Conservation (phyloP, 2,113 vertebrate species). For the Crotalus viridis region DNA sequence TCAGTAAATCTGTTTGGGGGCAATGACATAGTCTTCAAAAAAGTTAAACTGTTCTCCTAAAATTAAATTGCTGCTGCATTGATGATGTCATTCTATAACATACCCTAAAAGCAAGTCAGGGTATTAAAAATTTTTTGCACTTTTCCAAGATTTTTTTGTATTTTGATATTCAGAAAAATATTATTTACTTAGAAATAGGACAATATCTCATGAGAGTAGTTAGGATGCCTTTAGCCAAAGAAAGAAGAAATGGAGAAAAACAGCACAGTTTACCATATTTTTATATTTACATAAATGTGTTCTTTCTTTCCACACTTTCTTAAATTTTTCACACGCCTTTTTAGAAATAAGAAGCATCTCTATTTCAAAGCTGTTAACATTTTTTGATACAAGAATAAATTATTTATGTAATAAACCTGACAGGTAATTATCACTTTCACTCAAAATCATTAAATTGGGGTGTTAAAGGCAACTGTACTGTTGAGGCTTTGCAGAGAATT, state of each 20-base stretch:
- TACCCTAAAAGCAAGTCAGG: background rate
- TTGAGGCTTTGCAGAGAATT: background rate
- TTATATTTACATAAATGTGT: background rate
- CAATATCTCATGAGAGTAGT: background rate
- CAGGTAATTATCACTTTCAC: background rate
- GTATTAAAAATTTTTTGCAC: background rate
- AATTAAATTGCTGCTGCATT: conserved; percentile 23
- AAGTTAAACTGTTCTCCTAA: conserved; percentile 15
- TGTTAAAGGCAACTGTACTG: background rate
- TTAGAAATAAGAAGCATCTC: background rate
- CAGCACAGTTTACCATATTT: background rate
- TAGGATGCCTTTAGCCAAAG: background rate
- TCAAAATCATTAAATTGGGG: background rate
- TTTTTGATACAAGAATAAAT: background rate
- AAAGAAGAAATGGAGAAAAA: background rate
- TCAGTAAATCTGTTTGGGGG: background rate
- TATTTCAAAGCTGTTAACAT: background rate
- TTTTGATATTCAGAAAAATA: background rate
- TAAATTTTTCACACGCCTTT: background rate
- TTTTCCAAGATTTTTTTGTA: background rate
- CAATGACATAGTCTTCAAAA: background rate
- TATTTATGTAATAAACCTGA: background rate
- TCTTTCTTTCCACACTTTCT: background rate
- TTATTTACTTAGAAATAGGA: background rate
- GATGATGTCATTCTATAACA: background rate